phyloP scores from a whole-genome alignment of 2,797 vertebrate species.

The Scleropages formosus region DNA sequence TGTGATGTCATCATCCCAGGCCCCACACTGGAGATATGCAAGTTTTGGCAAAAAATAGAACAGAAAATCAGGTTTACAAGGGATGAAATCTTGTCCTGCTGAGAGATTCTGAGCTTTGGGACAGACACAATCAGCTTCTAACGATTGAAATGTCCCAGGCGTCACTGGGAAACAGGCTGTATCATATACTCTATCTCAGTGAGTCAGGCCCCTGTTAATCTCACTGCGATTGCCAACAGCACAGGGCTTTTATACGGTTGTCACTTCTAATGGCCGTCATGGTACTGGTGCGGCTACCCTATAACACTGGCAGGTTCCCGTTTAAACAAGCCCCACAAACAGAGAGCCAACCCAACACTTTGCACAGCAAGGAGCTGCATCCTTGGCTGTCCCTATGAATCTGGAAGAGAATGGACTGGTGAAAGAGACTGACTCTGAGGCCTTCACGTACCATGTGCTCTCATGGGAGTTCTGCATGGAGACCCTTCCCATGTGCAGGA shows the following conservation, averaged over 20 bases:
- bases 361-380: too few species aligned
- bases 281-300: background rate
- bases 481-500: background rate
- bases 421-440: too few species aligned
- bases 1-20: constrained; percentile 16
- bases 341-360: too few species aligned
- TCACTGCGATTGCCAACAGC: background rate
- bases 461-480: background rate
- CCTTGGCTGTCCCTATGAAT: too few species aligned
- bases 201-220: background rate
- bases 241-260: background rate
- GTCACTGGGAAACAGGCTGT: background rate
- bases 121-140: background rate
- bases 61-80: too few species aligned
- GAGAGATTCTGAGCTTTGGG: too few species aligned
- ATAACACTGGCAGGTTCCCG: background rate
- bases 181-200: background rate
- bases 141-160: background rate
- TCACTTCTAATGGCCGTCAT: background rate
- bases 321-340: background rate
- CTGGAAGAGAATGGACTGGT: too few species aligned
- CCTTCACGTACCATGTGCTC: too few species aligned
- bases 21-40: background rate
- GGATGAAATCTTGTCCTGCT: too few species aligned
- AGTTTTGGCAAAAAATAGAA: background rate